Evolutionary conservation across 2,797 vertebrate species (phyloP), one percentile per base, ranked within the genome.

Genomic region (Forpus xanthops): DNA sequence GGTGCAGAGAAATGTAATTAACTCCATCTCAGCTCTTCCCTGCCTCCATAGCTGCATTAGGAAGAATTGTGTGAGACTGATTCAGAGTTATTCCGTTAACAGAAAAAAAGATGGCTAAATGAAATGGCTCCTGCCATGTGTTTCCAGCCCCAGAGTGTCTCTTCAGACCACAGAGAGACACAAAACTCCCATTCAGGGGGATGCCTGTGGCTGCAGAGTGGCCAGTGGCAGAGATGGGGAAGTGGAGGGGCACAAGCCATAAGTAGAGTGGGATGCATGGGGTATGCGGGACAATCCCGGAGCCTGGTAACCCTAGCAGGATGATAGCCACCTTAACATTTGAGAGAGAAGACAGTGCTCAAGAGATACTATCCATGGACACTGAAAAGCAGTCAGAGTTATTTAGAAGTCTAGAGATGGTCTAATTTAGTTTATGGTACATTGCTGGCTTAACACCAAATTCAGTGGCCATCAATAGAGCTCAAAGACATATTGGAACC

Each of bases 231-330:
- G 37, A 62, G 17, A 11, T 53, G 18, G 20, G 31, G 15, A 61
- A 39, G 30, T 0, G 1, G 30, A 62, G 11, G 16, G 42, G 27
- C 20, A 47, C 0, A 0, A 89, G 16, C 12, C 42, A 84, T 62
- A 33, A 77, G 61, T 2, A 11, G 20, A 9, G 6, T 2, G 6
- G 37, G 58, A 31, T 4, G 3, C 1, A 2, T 1, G 8, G 24
- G 60, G 14, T 1, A 1, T 8, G 2, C 1, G 5, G 53, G 50
- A 70, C 55, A 93, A 91, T 70, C 35, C 8, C 14, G 12, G 0
- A 0, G 11, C n/a, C 58, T 1, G 0, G 12, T 10, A n/a, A 65
- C 16, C 8, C 25, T 28, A n/a, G 31, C 44, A 53, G 30, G 0
- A 2, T 1, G 1, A 75, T 15, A 28, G 9, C 47, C 47, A 19